Evolutionary conservation across 2,797 vertebrate species (phyloP).

Genomic region (Etheostoma perlongum): DNA sequence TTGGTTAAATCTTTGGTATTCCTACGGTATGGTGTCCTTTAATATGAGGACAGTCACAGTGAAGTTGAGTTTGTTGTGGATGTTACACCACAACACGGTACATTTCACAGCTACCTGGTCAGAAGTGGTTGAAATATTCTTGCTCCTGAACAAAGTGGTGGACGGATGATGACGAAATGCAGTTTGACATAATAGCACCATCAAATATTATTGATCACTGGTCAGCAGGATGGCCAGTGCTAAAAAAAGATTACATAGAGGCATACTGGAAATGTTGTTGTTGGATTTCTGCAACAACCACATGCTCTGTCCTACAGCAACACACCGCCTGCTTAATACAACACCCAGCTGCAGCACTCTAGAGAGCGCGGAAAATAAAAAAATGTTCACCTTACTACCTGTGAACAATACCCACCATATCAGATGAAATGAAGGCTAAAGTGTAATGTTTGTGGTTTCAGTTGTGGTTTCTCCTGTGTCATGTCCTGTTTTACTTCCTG

Average conservation of each 20-base stretch:
- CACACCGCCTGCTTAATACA: neutral
- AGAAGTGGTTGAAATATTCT: neutral
- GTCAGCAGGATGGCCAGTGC: neutral
- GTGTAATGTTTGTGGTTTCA: neutral
- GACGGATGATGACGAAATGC: neutral
- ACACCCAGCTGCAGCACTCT: neutral
- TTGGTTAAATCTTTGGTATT: no score
- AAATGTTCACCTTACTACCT: neutral
- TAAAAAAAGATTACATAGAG: no score
- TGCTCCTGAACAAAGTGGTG: neutral
- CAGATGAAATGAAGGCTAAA: neutral
- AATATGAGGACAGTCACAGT: no score
- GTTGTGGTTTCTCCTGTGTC: no score
- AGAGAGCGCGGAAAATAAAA: neutral
- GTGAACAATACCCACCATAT: neutral
- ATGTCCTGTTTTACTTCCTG: no score
- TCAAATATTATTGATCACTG: neutral
- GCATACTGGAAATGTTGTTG: constrained; percentile 2
- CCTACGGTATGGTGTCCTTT: no score
- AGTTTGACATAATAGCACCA: constrained; percentile 14
- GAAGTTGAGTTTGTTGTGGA: no score
- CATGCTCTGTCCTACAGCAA: neutral
- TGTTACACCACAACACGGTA: neutral
- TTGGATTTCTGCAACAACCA: constrained; percentile 1
- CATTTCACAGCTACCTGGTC: neutral